Conservation (phyloP, 2,888 invertebrate genomes). For the Hemistola chrysoprasaria region DNA sequence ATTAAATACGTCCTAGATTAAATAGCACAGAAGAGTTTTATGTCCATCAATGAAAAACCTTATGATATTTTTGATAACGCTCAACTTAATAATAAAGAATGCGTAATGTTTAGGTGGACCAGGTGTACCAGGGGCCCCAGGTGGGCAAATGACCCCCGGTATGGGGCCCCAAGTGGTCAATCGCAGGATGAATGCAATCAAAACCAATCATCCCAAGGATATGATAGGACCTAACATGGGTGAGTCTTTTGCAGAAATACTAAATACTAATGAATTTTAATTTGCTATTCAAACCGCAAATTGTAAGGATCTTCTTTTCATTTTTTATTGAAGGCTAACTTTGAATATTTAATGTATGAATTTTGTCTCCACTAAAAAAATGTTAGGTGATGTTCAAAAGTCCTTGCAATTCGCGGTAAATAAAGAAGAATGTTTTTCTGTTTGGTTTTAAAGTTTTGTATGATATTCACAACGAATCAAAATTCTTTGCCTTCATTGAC, state of each 20-base stretch:
- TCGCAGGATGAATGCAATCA: conserved; percentile 93
- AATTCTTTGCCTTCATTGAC: background rate
- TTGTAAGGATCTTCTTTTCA: too few relatives aligned
- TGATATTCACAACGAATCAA: conserved; percentile 3
- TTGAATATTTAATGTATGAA: too few relatives aligned
- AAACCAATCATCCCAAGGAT: conserved; percentile 93
- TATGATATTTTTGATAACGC: background rate
- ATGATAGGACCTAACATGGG: conserved; percentile 90
- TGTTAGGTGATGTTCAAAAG: too few relatives aligned
- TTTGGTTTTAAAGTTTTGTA: background rate
- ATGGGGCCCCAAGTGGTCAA: conserved; percentile 84
- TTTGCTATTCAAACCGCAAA: too few relatives aligned
- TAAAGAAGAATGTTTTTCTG: conserved; percentile 1
- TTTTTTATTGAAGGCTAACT: too few relatives aligned
- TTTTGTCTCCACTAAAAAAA: too few relatives aligned
- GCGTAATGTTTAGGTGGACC: conserved; percentile 35
- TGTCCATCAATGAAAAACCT: too few relatives aligned
- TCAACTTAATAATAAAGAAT: background rate
- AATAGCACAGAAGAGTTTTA: too few relatives aligned
- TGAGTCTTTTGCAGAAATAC: conserved; percentile 63
- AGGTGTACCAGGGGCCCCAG: conserved; percentile 65
- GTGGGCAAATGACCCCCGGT: conserved; percentile 74
- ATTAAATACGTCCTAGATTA: too few relatives aligned
- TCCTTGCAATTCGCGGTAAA: too few relatives aligned
- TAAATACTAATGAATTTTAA: too few relatives aligned